These are phyloP conservation scores for Apostichopus californicus DNA, from an alignment of 35 echinoderm and acorn worm genomes.

Conservation along the genomic window DNA sequence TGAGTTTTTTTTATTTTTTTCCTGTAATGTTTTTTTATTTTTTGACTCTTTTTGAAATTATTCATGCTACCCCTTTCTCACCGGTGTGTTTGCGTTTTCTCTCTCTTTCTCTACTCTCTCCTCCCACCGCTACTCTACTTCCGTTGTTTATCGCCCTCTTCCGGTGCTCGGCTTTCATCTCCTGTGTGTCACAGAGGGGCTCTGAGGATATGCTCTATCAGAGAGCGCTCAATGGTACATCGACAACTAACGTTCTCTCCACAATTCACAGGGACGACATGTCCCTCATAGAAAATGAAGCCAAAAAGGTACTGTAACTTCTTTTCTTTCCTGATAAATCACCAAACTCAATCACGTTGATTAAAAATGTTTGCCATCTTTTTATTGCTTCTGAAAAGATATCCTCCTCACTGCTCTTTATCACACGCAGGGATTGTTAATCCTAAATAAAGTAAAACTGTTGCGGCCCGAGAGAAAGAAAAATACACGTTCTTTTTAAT, in stretches of 20 bases:
- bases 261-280: conserved; percentile 60
- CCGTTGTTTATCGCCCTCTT: conserved; percentile 55
- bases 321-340: conserved; percentile 46
- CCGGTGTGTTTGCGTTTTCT: conserved; percentile 63
- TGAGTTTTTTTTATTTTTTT: conserved; percentile 58
- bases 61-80: conserved; percentile 62
- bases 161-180: neutral
- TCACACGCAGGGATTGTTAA: conserved; percentile 5
- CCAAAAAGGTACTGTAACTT: conserved; percentile 58
- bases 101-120: conserved; percentile 60
- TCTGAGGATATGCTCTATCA: conserved; percentile 63
- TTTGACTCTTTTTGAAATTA: conserved; percentile 46
- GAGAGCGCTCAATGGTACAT: conserved; percentile 56
- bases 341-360: conserved; percentile 15
- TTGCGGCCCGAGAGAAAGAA: neutral
- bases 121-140: conserved; percentile 48
- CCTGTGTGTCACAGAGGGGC: conserved; percentile 61
- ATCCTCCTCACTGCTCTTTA: neutral
- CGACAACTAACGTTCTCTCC: conserved; percentile 63
- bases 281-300: conserved; percentile 62
- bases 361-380: conserved; percentile 38
- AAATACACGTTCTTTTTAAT: neutral
- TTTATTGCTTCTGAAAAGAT: conserved; percentile 17
- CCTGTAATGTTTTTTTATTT: conserved; percentile 33
- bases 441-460: neutral